A percentile compares a stretch with the other conserved stretches of the same genome.
Evolutionary conservation across 2,797 vertebrate species (phyloP).

Genomic region (Pseudochirops corinnae): DNA sequence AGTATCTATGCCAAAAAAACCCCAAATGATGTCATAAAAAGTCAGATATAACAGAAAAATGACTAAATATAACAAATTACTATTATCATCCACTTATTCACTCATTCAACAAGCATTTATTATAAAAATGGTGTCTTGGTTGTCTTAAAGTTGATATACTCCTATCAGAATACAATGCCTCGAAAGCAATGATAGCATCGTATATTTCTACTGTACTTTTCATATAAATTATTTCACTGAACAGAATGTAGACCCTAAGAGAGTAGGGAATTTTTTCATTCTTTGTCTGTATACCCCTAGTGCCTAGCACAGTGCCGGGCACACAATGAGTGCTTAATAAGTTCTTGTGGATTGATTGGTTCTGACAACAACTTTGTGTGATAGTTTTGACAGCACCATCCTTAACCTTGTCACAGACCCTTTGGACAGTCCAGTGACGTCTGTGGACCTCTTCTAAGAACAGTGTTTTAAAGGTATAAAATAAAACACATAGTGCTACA

Average conservation of each 20-base stretch:
- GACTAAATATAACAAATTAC: neutral
- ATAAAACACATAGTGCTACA: neutral
- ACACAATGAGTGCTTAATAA: neutral
- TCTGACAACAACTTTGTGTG: neutral
- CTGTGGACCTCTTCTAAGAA: neutral
- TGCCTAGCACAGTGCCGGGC: neutral
- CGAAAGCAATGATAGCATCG: neutral
- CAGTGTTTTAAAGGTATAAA: neutral
- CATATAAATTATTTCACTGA: neutral
- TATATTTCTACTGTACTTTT: neutral
- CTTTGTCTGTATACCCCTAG: neutral
- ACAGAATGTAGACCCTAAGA: neutral
- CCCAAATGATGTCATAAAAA: neutral
- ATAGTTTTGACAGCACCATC: neutral
- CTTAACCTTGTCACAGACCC: neutral
- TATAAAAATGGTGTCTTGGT: neutral
- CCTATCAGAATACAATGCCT: neutral
- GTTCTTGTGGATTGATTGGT: neutral
- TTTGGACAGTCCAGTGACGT: neutral
- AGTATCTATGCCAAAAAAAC: neutral
- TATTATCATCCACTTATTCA: neutral
- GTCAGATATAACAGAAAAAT: neutral
- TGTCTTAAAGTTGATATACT: neutral
- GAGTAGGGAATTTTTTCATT: neutral
- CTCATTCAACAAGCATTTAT: neutral